Evolutionary conservation across 2,113 vertebrate genomes (phyloP).

Genomic region (Nematolebias whitei): DNA sequence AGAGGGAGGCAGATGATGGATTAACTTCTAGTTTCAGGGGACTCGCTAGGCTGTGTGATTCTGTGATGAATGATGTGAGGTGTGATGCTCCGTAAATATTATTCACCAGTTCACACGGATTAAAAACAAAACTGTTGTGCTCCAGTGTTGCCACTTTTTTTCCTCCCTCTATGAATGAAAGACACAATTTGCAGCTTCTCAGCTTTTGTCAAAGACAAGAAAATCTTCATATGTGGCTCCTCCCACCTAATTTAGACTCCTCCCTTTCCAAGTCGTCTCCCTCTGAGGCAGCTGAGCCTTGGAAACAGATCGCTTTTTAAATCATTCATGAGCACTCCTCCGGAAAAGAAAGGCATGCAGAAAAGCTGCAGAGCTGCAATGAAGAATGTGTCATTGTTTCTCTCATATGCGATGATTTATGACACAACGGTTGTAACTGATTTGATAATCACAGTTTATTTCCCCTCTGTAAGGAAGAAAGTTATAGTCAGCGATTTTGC

Average conservation of each 20-base stretch:
- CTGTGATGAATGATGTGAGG: slow-evolving; percentile 73
- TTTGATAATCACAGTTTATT: slow-evolving; percentile 81
- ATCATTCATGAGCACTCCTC: slow-evolving; percentile 74
- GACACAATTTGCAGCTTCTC: not conserved
- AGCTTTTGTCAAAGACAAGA: slow-evolving; percentile 7
- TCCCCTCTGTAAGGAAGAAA: slow-evolving; percentile 57
- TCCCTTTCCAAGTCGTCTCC: slow-evolving; percentile 43
- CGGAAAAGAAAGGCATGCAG: slow-evolving; percentile 68
- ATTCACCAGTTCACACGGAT: slow-evolving; percentile 52
- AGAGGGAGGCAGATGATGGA: slow-evolving; percentile 74
- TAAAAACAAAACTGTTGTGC: slow-evolving; percentile 32
- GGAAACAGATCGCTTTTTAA: slow-evolving; percentile 76
- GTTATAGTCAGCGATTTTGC: slow-evolving; percentile 74
- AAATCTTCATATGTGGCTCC: slow-evolving; percentile 23
- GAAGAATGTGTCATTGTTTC: slow-evolving; percentile 68
- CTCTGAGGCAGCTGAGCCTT: slow-evolving; percentile 46
- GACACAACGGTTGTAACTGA: slow-evolving; percentile 71
- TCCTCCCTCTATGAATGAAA: slow-evolving; percentile 44
- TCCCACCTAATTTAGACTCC: slow-evolving; percentile 48
- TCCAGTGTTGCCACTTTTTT: slow-evolving; percentile 9
- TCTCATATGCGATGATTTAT: slow-evolving; percentile 77
- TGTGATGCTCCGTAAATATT: slow-evolving; percentile 71
- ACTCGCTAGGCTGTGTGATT: slow-evolving; percentile 72
- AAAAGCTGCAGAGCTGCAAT: slow-evolving; percentile 59
- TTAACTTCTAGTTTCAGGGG: slow-evolving; percentile 77